phyloP scores from a whole-genome alignment of 2,888 invertebrate genomes.

The Sesia apiformis region DNA sequence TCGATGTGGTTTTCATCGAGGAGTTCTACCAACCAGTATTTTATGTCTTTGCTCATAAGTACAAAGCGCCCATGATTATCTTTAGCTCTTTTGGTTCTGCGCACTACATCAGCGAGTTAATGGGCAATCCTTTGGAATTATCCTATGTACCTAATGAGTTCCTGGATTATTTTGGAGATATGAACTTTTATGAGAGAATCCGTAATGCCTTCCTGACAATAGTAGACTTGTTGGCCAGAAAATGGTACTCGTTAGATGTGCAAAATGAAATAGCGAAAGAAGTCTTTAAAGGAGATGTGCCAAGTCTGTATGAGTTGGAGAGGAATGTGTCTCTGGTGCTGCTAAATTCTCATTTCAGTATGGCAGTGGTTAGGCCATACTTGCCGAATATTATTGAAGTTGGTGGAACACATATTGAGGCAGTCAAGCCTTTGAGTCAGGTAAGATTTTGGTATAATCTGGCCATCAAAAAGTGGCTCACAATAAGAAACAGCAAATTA shows the following conservation, averaged over 20 bases:
- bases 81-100: constrained; percentile 13
- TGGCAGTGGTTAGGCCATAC: constrained; percentile 52
- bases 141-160: constrained; percentile 63
- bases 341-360: constrained; percentile 58
- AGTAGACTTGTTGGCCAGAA: constrained; percentile 5
- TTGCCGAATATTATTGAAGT: constrained; percentile 60
- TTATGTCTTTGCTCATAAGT: constrained; percentile 24
- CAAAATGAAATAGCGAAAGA: constrained; percentile 36
- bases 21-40: constrained; percentile 26
- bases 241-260: constrained; percentile 16
- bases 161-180: constrained; percentile 35
- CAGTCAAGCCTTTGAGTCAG: no score
- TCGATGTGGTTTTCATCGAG: constrained; percentile 24
- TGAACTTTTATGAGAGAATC: constrained; percentile 43
- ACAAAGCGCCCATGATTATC: constrained; percentile 16
- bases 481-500: no score
- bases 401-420: constrained; percentile 60
- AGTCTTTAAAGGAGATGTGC: constrained; percentile 29
- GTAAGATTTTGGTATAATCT: no score
- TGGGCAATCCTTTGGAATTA: constrained; percentile 15
- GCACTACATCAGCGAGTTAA: constrained; percentile 13
- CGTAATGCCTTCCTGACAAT: constrained; percentile 1
- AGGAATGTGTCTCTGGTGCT: constrained; percentile 55
- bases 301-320: constrained; percentile 47
- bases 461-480: constrained; percentile 5